Conservation (phyloP, 2,888 invertebrate species). For the Agrotis puta region DNA sequence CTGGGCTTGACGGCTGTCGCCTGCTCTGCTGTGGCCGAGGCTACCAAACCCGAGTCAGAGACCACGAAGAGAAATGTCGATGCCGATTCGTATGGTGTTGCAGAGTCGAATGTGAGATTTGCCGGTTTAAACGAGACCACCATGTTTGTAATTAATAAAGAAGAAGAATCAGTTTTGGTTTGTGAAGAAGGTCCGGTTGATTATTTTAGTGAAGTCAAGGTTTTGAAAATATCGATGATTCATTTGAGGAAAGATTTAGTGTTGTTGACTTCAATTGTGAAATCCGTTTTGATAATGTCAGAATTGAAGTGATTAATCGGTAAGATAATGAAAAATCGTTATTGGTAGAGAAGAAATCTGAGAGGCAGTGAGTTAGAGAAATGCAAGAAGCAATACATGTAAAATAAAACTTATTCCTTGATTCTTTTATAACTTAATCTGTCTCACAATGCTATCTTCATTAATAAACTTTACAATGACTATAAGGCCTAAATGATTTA, state of each 20-base stretch:
- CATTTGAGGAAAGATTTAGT: constrained; percentile 5
- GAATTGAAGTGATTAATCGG: constrained; percentile 10
- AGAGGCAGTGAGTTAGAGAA: neutral
- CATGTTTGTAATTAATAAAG: constrained; percentile 95
- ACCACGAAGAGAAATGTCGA: constrained; percentile 96
- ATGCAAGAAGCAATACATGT: constrained; percentile 11
- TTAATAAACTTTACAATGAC: neutral
- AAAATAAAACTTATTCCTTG: constrained; percentile 10
- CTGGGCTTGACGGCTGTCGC: constrained; percentile 96
- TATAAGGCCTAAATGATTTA: constrained; percentile 24
- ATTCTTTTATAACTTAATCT: neutral
- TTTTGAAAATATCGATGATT: constrained; percentile 21
- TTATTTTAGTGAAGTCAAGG: constrained; percentile 32
- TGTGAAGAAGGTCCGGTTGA: neutral
- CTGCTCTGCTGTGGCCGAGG: constrained; percentile 97
- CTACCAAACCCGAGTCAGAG: constrained; percentile 95
- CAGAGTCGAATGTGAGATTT: constrained; percentile 96
- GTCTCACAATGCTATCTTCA: neutral
- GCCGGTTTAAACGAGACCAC: constrained; percentile 95
- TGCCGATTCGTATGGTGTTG: constrained; percentile 98
- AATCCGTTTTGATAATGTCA: constrained; percentile 7
- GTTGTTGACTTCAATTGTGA: constrained; percentile 2
- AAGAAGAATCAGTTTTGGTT: constrained; percentile 2
- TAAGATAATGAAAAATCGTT: constrained; percentile 6
- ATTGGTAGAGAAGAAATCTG: neutral